Conservation (phyloP, 2,113 vertebrate species). For the Penelope pileata region DNA sequence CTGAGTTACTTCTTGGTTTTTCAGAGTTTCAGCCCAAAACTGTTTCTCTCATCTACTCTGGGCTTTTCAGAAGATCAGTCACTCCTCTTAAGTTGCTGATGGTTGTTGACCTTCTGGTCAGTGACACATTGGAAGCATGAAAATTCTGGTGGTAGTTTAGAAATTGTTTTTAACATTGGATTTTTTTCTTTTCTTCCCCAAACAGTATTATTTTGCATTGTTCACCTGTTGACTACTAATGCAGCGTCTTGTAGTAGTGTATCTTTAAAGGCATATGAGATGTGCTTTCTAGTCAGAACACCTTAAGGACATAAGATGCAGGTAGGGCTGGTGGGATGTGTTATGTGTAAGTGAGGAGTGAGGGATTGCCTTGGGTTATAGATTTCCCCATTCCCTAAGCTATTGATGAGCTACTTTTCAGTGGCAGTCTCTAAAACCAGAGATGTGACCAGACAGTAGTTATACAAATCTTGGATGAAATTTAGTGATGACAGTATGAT, state of each 20-base stretch:
- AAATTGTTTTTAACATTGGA: neutral
- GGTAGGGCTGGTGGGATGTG: neutral
- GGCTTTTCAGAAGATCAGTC: neutral
- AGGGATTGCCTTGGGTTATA: neutral
- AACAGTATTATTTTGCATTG: neutral
- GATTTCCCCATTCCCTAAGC: neutral
- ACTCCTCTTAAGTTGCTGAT: neutral
- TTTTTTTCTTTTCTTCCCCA: neutral
- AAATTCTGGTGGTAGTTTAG: neutral
- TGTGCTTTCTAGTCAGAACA: neutral
- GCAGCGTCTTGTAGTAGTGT: neutral
- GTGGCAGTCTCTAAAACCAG: neutral
- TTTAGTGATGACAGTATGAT: neutral
- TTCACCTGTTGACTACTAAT: neutral
- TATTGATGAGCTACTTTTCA: neutral
- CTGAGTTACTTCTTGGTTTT: fast-evolving
- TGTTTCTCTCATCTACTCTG: neutral
- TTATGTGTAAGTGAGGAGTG: neutral
- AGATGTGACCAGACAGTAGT: neutral
- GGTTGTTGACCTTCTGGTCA: neutral
- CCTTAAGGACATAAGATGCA: neutral
- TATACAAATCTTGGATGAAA: neutral
- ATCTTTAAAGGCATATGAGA: neutral
- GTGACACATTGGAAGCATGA: neutral
- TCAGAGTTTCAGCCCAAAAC: neutral